A percentile compares a stretch with the other conserved stretches of the same genome.
Evolutionary conservation across 2,113 vertebrate genomes (phyloP).

Genomic region (Petaurus breviceps): DNA sequence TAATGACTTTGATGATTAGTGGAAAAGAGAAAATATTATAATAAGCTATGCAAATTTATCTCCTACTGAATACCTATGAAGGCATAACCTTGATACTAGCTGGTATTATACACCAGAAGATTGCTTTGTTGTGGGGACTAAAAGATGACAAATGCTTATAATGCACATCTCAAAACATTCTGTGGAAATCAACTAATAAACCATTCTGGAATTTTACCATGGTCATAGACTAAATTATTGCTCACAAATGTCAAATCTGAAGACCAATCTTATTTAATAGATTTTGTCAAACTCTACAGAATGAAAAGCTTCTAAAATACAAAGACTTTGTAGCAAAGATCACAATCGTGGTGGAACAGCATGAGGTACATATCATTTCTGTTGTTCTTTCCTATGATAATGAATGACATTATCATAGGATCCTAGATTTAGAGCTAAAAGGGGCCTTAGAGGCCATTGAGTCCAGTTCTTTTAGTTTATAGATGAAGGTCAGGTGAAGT

Average conservation of each 20-base stretch:
- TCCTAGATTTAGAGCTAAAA: background rate
- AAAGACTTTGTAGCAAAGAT: background rate
- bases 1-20: background rate
- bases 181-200: background rate
- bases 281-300: background rate
- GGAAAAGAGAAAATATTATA: background rate
- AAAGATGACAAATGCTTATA: too few species aligned
- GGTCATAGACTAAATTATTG: background rate
- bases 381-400: background rate
- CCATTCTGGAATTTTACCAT: background rate
- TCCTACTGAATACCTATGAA: too few species aligned
- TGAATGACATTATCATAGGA: background rate
- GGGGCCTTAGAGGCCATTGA: background rate
- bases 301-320: background rate
- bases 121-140: background rate
- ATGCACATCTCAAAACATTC: background rate
- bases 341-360: background rate
- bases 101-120: background rate
- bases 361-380: background rate
- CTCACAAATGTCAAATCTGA: background rate
- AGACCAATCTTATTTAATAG: background rate
- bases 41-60: too few species aligned
- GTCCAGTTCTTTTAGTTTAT: background rate
- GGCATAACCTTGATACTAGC: background rate
- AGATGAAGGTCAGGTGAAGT: background rate